Base-by-base conservation (phyloP, 2,797 vertebrate genomes). In the Valencia hispanica region DNA sequence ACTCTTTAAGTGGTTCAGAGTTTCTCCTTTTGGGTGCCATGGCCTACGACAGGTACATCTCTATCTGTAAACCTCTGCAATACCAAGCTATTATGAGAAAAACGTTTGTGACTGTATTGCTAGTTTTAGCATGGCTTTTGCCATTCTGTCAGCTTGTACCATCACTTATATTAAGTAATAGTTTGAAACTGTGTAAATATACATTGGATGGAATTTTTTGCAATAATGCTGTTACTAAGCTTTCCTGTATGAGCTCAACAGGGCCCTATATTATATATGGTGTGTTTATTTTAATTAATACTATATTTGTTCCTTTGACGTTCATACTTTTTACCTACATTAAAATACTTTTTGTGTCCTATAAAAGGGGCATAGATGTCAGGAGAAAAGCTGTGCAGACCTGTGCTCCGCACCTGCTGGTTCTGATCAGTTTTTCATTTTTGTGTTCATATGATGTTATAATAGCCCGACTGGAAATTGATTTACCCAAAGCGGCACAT, bases 61-160 rank as follows among this genome's bases (percentile, higher is more conserved):
- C 86, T 10, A 86, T 88, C 70, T 86, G 83, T 73, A 90, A 86
- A 61, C 86, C 83, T 61, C 61, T 88, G 57, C 77, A 84, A 61
- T 85, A 88, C 71, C 1, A 61, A 22, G 74, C 25, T 3, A 71
- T 75, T 14, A 75, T 75, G 73, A 45, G 36, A 0, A 75, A 17
- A 27, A 30, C 15, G 4, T 68, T 63, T 55, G 63, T 88, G 15
- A 68, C 0, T 15, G 32, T 61, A 20, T 9, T 80, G 1, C 20
- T 88, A 18, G 41, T 59, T 47, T 65, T 76, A 2, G 41, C 75
- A 27, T 84, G 80, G 82, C 20, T 82, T n/a, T 1, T 82, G 18
- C 80, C 83, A 47, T 50, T 53, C 27, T 59, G 30, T 79, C 80
- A 86, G 39, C 25, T 59, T 14, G 10, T 57, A 1, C 5, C 27